Percentiles rank a stretch among this genome's conserved stretches.
Conservation (phyloP, 1,140 invertebrate species). For the Calosoma granatense region DNA sequence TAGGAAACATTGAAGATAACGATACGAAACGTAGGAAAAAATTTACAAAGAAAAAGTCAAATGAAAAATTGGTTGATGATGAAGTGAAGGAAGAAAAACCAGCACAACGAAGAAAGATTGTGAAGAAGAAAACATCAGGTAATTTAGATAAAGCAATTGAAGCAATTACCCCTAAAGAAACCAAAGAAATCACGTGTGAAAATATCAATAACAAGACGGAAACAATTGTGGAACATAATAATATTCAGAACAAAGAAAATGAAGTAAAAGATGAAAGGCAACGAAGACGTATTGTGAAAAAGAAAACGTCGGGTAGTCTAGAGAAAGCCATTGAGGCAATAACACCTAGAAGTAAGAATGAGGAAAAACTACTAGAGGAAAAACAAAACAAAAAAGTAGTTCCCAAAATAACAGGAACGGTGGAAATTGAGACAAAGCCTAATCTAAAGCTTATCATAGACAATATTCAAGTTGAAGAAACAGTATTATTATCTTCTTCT, state of each 20-base stretch:
- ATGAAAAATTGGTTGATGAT: constrained; percentile 16
- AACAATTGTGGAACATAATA: neutral
- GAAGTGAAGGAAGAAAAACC: constrained; percentile 25
- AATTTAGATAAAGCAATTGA: constrained; percentile 4
- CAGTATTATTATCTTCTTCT: constrained; percentile 2
- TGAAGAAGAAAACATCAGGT: constrained; percentile 31
- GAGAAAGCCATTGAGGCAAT: neutral
- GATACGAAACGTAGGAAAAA: constrained; percentile 24
- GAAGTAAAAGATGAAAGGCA: constrained; percentile 30
- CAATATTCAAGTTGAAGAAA: constrained; percentile 41
- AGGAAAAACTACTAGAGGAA: no score
- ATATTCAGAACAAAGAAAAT: no score
- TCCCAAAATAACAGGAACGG: constrained; percentile 40
- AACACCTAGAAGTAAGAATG: constrained; percentile 27
- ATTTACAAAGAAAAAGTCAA: constrained; percentile 23
- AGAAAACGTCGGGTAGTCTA: constrained; percentile 26
- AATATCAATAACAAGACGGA: neutral
- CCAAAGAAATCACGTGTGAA: no score
- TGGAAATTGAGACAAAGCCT: constrained; percentile 33
- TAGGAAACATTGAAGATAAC: constrained; percentile 22
- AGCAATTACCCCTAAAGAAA: neutral
- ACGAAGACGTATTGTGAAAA: constrained; percentile 23
- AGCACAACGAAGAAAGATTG: constrained; percentile 21
- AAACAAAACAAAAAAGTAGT: constrained; percentile 35
- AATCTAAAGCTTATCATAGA: constrained; percentile 41